Base-by-base conservation (phyloP, 2,797 vertebrate genomes). In the Notolabrus celidotus region DNA sequence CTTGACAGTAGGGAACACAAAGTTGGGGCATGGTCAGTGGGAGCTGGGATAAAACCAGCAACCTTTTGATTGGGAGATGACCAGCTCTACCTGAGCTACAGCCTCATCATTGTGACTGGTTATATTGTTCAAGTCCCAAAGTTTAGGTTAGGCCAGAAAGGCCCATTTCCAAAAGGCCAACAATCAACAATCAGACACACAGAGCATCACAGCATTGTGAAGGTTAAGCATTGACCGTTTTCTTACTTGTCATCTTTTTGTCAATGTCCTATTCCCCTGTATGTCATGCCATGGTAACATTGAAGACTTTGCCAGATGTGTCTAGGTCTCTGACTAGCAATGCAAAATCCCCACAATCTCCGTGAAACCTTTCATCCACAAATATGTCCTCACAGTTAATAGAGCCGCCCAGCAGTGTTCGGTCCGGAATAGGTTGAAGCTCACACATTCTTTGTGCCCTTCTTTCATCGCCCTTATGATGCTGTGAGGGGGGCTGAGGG, bases 221-320 rank as follows among this genome's bases (percentile, higher is more conserved):
- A 82, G 80, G 85, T 53, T 68, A 61, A 82, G 64, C 74, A 79
- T 79, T 71, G 50, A 11, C 65, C 27, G 25, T 51, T 55, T 34
- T 55, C 42, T 45, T 39, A 57, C 39, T 65, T 54, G 20, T 66
- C 46, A 61, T 56, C 55, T 56, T 33, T 8, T 47, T 64, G 55
- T 43, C 27, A 50, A 65, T 36, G 52, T 72, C 83, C 78, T 84
- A 76, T 73, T 76, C 89, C 85, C 84, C 82, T 82, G 69, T 73
- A 38, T 87, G 85, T 84, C 74, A 86, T 83, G 79, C 84, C 73
- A 85, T 89, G 88, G 91, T 83, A 90, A 89, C 87, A 85, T n/a
- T n/a, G n/a, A n/a, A n/a, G n/a, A n/a, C n/a, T 66, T 95, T 91
- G 83, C 88, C 93, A 95, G 94, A 95, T 94, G 93, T 92, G 84